Evolutionary conservation across 2,888 invertebrate genomes (phyloP), one percentile per base, ranked within the genome.

Genomic region (Conchocele bisecta): DNA sequence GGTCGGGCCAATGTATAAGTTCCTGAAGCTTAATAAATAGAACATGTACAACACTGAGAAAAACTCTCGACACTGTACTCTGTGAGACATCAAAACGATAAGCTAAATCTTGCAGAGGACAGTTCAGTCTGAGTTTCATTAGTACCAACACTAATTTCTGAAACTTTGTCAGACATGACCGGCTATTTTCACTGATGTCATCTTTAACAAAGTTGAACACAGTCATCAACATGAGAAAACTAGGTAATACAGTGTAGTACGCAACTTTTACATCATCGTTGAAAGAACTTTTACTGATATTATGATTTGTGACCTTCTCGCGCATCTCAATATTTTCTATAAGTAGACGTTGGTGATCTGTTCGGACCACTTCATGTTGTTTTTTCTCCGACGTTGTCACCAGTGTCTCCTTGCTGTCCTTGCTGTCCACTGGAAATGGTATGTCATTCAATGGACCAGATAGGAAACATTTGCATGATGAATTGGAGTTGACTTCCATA

Each of bases 1-100:
- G 44, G 9, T 42, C 56, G 24, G 74, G 73, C 71, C 76, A 79
- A n/a, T 33, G 9, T 17, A 72, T 42, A 3, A 76, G 46, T 20
- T 15, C 46, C 15, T 59, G 59, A 39, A 76, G n/a, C 46, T 59
- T 37, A 2, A 71, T 17, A 51, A 63, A 66, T 41, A 63, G 28
- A 15, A 70, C 48, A 31, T 65, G 26, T 28, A 65, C 44, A 13
- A 33, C 35, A 6, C 29, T 39, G 9, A 11, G 24, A 53, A 76
- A 65, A n/a, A 69, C 53, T 9, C 58, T 61, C 9, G 65, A 59
- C 4, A 60, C 60, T 33, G 77, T 71, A 39, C 60, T 65, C 17
- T 11, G n/a, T 20, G 57, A 58, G 4, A 69, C 39, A 13, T n/a
- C 1, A 35, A 73, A 76, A 28, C 53, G 28, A 44, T 69, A 68